phyloP scores from a whole-genome alignment of 2,888 invertebrate species.

The Holacanthella duospinosa region DNA sequence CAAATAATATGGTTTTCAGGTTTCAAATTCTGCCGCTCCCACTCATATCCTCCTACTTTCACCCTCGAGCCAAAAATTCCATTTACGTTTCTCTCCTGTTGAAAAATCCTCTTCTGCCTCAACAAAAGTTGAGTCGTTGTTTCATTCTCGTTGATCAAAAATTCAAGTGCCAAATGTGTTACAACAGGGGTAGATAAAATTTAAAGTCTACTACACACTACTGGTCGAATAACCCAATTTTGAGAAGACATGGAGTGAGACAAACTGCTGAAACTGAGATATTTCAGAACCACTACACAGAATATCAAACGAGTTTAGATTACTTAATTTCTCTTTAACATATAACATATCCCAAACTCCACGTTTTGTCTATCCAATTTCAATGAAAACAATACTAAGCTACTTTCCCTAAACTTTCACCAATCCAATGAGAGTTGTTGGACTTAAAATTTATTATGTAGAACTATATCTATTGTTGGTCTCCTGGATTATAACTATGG shows the following conservation, averaged over 20 bases:
- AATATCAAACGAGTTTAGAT: neutral
- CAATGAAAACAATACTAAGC: no score
- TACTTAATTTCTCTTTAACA: neutral
- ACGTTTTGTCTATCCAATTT: neutral
- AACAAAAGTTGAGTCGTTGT: no score
- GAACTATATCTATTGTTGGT: no score
- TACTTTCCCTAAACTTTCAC: no score
- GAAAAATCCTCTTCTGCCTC: no score
- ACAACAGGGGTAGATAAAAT: no score
- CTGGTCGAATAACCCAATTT: neutral
- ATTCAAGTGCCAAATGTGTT: neutral
- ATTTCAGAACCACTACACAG: neutral
- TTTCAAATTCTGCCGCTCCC: no score
- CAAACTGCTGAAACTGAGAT: neutral
- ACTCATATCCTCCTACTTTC: no score
- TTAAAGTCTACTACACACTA: neutral
- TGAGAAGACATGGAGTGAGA: neutral
- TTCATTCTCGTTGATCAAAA: neutral
- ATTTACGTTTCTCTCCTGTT: constrained; percentile 8
- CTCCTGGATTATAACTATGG: no score
- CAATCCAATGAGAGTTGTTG: no score
- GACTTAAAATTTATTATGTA: no score
- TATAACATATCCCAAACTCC: neutral
- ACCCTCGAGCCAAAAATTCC: constrained; percentile 2
- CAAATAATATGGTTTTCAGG: no score